Base-by-base conservation (phyloP, 2,797 vertebrate genomes). In the Parotocinclus haroldoi region DNA sequence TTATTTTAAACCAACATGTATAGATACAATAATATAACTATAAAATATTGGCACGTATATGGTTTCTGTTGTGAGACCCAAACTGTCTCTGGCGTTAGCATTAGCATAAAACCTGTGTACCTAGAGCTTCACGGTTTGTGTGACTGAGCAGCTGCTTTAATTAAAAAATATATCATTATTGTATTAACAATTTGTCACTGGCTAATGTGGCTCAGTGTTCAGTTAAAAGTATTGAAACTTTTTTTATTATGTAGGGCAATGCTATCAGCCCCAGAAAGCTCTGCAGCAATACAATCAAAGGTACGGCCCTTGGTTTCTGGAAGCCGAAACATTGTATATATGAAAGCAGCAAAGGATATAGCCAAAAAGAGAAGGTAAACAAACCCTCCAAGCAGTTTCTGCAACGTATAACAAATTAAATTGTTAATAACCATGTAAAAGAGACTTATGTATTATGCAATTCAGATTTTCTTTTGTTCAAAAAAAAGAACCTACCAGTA, bases 241-340 rank as follows among this genome's bases (percentile, higher is more conserved):
- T 66, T 58, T 65, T 89, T 89, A 52, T 84, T 84, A 64, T 87
- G 78, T 56, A 92, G 55, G 12, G 81, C 82, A 57, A 90, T 88
- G 39, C 75, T 77, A 10, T 90, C 86, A 0, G 84, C 72, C 51
- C 85, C 84, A 37, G 81, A 76, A 72, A 92, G 89, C 67, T 82
- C 83, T 10, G 81, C 82, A 0, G 85, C 80, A 3, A 89, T 89
- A 66, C 89, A 84, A 5, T 87, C 83, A 13, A 89, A 91, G 0
- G 83, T 88, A 8, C 91, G 83, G 0, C 89, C 88, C 66, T 83
- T 89, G 3, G 91, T 91, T 78, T 91, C 90, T 0, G 89, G 90
- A 12, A 92, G 81, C 56, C 81, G 83, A 27, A 85, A 37, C 80
- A 86, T 83, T 7, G 74, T 87, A 71, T 84, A 82, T 59, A 63